These are phyloP conservation scores for Montipora capitata DNA, from an alignment of 92 coral and sea anemone genomes.

Conservation along the genomic window DNA sequence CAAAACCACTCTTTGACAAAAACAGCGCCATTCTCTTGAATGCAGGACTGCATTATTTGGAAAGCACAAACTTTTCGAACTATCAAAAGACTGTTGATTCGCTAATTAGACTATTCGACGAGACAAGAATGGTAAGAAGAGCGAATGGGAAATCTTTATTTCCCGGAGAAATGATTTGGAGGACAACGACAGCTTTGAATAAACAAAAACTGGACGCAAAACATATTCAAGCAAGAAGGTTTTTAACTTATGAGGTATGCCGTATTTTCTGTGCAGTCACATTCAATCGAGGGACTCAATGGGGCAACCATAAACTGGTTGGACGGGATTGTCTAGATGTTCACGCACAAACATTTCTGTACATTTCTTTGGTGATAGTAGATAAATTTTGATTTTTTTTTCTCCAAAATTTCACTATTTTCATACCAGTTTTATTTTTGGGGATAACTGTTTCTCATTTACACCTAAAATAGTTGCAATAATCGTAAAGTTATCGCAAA, in stretches of 20 bases:
- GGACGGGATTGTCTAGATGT: no score
- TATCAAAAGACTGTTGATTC: slow-evolving; percentile 79
- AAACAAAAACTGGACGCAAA: slow-evolving; percentile 86
- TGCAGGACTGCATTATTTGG: slow-evolving; percentile 92
- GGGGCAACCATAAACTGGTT: no score
- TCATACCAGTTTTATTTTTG: no score
- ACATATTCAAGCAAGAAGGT: slow-evolving; percentile 83
- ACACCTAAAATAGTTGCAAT: no score
- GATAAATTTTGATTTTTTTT: no score
- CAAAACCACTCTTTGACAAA: slow-evolving; percentile 78
- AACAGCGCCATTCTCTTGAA: slow-evolving; percentile 81
- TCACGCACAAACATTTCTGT: no score
- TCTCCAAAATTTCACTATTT: no score
- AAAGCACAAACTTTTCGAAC: slow-evolving; percentile 90
- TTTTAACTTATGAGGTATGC: slow-evolving; percentile 84
- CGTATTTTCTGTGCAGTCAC: no score
- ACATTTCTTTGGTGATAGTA: no score
- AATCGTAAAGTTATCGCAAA: no score
- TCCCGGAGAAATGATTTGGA: slow-evolving; percentile 92
- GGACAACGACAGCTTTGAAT: slow-evolving; percentile 85
- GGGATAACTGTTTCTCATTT: no score
- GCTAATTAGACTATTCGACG: slow-evolving; percentile 64
- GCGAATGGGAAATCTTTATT: slow-evolving; percentile 53
- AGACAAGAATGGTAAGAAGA: slow-evolving; percentile 38
- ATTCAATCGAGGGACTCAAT: no score